Percentiles rank a stretch among this genome's conserved stretches.
Conservation (phyloP, 2,888 invertebrate species). For the Tachina fera region DNA sequence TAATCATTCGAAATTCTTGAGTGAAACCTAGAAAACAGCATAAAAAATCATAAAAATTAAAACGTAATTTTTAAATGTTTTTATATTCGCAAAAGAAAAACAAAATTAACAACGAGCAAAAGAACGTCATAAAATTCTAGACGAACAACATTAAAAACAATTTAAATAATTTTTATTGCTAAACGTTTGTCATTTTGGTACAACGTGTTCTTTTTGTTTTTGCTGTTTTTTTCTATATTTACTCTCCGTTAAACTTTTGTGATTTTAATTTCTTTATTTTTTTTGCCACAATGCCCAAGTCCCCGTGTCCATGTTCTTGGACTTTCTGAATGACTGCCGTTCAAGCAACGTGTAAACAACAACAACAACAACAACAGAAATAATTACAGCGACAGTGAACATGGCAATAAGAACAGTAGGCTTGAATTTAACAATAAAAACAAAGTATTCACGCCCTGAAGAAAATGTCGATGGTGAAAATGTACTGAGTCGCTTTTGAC, state of each 20-base stretch:
- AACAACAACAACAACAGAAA: neutral
- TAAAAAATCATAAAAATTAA: conserved; percentile 57
- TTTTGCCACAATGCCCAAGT: conserved; percentile 42
- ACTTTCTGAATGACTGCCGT: conserved; percentile 54
- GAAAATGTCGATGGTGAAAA: too few relatives aligned
- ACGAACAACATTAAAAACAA: conserved; percentile 65
- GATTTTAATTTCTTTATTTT: conserved; percentile 69
- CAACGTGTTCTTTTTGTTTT: conserved; percentile 29
- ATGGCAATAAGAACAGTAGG: conserved; percentile 56
- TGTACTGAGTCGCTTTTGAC: too few relatives aligned
- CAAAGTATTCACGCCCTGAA: conserved; percentile 23
- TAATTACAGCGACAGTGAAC: neutral
- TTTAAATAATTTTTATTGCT: conserved; percentile 70
- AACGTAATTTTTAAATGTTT: conserved; percentile 54
- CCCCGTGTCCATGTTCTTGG: conserved; percentile 47
- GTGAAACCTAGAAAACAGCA: conserved; percentile 25
- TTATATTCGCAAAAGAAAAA: conserved; percentile 16
- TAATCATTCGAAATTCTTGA: conserved; percentile 56
- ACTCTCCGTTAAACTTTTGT: conserved; percentile 41
- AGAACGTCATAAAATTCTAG: conserved; percentile 47
- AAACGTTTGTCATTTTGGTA: conserved; percentile 70
- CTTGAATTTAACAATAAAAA: conserved; percentile 45
- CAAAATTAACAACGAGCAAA: conserved; percentile 2
- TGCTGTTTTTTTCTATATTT: conserved; percentile 2
- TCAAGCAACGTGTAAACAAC: conserved; percentile 16